Percentiles rank a stretch among this genome's conserved stretches.
Conservation (phyloP, 2,888 invertebrate genomes). For the Choreutis nemorana region DNA sequence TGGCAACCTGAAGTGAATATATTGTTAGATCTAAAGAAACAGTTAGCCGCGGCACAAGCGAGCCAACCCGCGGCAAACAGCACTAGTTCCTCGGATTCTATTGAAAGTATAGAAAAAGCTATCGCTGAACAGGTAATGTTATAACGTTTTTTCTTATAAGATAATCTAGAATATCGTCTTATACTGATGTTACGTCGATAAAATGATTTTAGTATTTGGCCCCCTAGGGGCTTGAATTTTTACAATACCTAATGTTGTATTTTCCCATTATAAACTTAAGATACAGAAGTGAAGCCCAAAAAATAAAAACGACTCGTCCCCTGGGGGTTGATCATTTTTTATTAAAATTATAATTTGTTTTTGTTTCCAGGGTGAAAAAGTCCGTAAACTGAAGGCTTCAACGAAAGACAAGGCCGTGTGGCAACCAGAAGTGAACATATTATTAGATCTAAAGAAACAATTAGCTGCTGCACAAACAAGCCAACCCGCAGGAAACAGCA, state of each 20-base stretch:
- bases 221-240: no score
- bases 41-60: conserved; percentile 50
- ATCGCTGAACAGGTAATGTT: conserved; percentile 23
- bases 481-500: conserved; percentile 6
- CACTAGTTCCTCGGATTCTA: conserved; percentile 12
- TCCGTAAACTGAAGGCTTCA: conserved; percentile 76
- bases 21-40: conserved; percentile 78
- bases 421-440: conserved; percentile 76
- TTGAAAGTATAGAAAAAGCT: conserved; percentile 60
- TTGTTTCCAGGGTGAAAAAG: conserved; percentile 70
- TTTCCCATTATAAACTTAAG: no score
- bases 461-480: conserved; percentile 35
- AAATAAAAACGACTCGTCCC: no score
- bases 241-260: no score
- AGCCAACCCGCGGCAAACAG: conserved; percentile 5
- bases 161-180: no score
- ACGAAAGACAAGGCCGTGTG: conserved; percentile 77
- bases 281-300: no score
- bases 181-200: no score
- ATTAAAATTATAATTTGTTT: no score
- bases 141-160: neutral
- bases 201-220: no score
- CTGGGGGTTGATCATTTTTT: no score
- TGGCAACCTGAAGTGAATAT: conserved; percentile 82
- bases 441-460: conserved; percentile 79